phyloP scores from a whole-genome alignment of 2,113 vertebrate species.

The Neogale vison region DNA sequence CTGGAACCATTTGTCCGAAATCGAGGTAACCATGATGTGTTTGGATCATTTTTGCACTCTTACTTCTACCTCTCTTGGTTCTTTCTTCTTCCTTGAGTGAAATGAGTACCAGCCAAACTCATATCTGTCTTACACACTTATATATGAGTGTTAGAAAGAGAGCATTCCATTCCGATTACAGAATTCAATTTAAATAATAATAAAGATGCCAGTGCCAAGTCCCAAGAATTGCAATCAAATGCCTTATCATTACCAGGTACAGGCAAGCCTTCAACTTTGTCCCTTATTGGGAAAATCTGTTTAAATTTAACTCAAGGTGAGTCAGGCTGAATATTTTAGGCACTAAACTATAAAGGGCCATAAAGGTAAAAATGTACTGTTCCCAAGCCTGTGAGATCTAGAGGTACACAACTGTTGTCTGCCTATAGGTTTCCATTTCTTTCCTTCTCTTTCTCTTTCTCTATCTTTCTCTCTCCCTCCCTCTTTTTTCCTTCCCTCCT shows the following conservation, averaged over 20 bases:
- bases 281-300: neutral
- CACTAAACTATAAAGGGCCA: neutral
- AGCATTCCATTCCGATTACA: neutral
- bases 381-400: neutral
- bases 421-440: neutral
- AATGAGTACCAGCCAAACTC: conserved; percentile 61
- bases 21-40: conserved; percentile 28
- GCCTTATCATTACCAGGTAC: neutral
- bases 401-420: neutral
- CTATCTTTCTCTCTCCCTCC: too few relatives aligned
- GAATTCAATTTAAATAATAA: conserved; percentile 1
- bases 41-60: neutral
- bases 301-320: neutral
- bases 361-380: neutral
- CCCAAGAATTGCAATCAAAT: neutral
- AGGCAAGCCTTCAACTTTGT: neutral
- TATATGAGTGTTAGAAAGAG: conserved; percentile 63
- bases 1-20: conserved; percentile 58
- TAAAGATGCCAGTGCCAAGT: neutral
- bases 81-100: conserved; percentile 59
- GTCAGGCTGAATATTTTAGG: neutral
- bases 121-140: conserved; percentile 64
- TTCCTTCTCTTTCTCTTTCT: neutral
- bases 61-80: conserved; percentile 57
- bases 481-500: too few relatives aligned